Conservation (phyloP, 1,140 invertebrate genomes). For the Cydia fagiglandana region DNA sequence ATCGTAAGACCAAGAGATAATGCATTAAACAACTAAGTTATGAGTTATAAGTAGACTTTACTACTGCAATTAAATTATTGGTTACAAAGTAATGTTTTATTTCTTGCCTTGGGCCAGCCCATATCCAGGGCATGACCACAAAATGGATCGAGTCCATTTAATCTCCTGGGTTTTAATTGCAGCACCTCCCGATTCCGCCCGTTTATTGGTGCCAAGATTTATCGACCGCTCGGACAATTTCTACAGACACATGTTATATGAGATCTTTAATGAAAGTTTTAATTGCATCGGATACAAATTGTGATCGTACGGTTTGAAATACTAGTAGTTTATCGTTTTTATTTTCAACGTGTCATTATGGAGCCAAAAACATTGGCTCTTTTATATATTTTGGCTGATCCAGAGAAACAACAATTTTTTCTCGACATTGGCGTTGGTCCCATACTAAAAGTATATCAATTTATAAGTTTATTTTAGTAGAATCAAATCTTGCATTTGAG, state of each 20-base stretch:
- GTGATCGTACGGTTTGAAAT: background rate
- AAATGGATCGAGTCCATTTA: slow-evolving; percentile 69
- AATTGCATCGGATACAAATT: slow-evolving; percentile 25
- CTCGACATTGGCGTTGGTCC: too few species aligned
- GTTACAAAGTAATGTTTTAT: slow-evolving; percentile 12
- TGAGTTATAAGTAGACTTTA: slow-evolving; percentile 1
- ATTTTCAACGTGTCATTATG: background rate
- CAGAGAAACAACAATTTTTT: too few species aligned
- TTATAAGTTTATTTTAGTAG: too few species aligned
- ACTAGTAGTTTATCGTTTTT: background rate
- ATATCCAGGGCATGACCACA: slow-evolving; percentile 52
- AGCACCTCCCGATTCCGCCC: slow-evolving; percentile 63
- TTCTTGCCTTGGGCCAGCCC: slow-evolving; percentile 38
- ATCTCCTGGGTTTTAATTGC: slow-evolving; percentile 71
- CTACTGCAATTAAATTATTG: slow-evolving; percentile 1
- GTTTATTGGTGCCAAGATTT: slow-evolving; percentile 62
- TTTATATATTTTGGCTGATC: too few species aligned
- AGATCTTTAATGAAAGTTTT: slow-evolving; percentile 30
- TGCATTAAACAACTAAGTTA: background rate
- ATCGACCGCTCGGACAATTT: slow-evolving; percentile 40
- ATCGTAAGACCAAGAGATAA: background rate
- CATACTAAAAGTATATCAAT: too few species aligned
- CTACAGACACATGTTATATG: slow-evolving; percentile 17
- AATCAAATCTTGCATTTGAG: too few species aligned
- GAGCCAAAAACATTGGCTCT: too few species aligned